Base-by-base conservation (phyloP, 35 echinoderm and acorn worm genomes). In the Apostichopus japonicus region DNA sequence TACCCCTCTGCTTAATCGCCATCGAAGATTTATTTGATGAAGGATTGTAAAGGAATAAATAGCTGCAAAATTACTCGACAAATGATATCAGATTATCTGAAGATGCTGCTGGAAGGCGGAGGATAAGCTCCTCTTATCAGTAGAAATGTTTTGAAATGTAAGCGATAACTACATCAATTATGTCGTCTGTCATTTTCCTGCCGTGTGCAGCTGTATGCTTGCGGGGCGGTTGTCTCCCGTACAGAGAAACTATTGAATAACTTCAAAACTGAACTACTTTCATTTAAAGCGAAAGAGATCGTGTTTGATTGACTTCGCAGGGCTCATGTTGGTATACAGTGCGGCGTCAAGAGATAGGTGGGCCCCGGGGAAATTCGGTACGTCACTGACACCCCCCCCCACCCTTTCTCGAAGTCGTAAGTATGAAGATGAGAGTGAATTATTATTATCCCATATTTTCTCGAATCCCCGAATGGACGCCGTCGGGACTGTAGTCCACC, bases 41-140 rank as follows among this genome's bases (percentile, higher is more conserved):
- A 23, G 5, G 54, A 16, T 84, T 84, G 54, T 54, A 57, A 61
- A 84, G 81, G 81, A n/a, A 84, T 58, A 84, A 84, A 84, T 84
- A 84, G 23, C 81, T 6, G 81, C 13, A 57, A 84, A 84, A 59
- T 84, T 84, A 58, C 54, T 84, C 81, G 81, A 84, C 81, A 84
- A 84, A 84, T 84, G 53, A 84, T 24, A 84, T 58, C 55, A 84
- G 21, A 84, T 84, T 84, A 84, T 84, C 81, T 8, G 81, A 84
- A 84, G 81, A 75, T 21, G 71, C 22, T 75, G 71, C 71, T 75
- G 2, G 15, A 75, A 21, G 17, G 17, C 22, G n/a, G 21, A 75
- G 1, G 71, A 75, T 75, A 75, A n/a, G 17, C 0, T 75, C 0
- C 17, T 19, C 71, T 75, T 75, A 75, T 21, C 71, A 23, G 71